Evolutionary conservation across 2,888 invertebrate genomes (phyloP).

Genomic region (Cordilura impudica): DNA sequence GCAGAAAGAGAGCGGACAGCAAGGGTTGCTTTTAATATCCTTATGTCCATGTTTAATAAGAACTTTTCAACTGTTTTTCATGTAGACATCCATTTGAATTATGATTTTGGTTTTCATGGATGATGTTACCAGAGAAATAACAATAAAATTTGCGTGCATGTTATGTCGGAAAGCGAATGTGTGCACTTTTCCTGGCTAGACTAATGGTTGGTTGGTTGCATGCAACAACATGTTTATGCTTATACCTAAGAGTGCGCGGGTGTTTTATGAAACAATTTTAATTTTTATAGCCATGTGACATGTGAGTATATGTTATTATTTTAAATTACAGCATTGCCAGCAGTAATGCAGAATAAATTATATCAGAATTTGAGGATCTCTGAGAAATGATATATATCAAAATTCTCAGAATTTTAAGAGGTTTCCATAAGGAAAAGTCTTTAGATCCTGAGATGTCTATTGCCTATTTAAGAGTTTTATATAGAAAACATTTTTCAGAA

Average conservation of each 20-base stretch:
- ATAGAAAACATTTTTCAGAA: too few relatives aligned
- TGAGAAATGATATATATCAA: too few relatives aligned
- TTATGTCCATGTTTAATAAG: slow-evolving; percentile 48
- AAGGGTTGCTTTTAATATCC: slow-evolving; percentile 53
- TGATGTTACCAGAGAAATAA: slow-evolving; percentile 3
- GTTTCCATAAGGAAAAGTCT: too few relatives aligned
- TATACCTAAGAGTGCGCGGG: slow-evolving; percentile 39
- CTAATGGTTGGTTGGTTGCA: slow-evolving; percentile 22
- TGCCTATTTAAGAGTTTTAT: too few relatives aligned
- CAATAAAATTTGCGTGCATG: slow-evolving; percentile 14
- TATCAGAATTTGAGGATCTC: too few relatives aligned
- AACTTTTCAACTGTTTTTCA: slow-evolving; percentile 51
- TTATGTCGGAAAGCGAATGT: slow-evolving; percentile 27
- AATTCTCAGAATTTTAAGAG: too few relatives aligned
- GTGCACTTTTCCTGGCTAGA: slow-evolving; percentile 58
- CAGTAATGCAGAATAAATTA: too few relatives aligned
- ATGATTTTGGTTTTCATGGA: slow-evolving; percentile 58
- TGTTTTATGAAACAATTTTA: slow-evolving; percentile 35
- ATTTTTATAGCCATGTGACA: slow-evolving; percentile 54
- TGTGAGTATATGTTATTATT: slow-evolving; percentile 36
- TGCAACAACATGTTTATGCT: slow-evolving; percentile 2
- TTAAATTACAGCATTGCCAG: slow-evolving; percentile 35
- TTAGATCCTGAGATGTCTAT: too few relatives aligned
- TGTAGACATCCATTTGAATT: slow-evolving; percentile 56
- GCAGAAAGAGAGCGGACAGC: neutral